A percentile compares a stretch with the other conserved stretches of the same genome.
Evolutionary conservation across 2,888 invertebrate genomes (phyloP).

Genomic region (Phaedon cochleariae): DNA sequence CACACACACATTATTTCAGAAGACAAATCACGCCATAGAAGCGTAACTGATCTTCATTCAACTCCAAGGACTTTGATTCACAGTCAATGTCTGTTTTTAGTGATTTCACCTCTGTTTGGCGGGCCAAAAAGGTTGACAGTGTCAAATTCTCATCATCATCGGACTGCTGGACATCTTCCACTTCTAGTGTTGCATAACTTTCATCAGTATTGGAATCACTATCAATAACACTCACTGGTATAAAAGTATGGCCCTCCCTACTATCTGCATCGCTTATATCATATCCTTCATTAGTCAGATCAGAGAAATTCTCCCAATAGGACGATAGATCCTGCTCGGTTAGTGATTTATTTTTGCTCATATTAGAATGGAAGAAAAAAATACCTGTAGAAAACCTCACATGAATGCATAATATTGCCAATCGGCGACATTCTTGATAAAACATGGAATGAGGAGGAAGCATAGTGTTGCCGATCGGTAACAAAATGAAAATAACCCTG

Average conservation of each 20-base stretch:
- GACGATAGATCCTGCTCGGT: neutral
- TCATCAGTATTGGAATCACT: neutral
- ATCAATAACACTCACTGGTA: neutral
- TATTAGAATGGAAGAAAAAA: neutral
- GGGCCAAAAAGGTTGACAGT: neutral
- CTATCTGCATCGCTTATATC: neutral
- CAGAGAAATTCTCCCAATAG: neutral
- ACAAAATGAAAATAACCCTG: conserved; percentile 10
- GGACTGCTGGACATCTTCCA: too few species aligned
- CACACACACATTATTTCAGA: neutral
- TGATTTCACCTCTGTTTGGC: neutral
- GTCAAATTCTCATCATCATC: too few species aligned
- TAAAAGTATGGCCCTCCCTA: neutral
- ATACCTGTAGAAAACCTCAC: neutral
- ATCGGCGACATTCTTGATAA: conserved; percentile 2
- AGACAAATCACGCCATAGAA: neutral
- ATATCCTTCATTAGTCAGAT: neutral
- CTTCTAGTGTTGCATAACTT: neutral
- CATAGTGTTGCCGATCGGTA: conserved; percentile 8
- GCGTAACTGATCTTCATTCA: neutral
- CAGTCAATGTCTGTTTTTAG: neutral
- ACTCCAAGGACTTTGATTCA: neutral
- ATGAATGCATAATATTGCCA: neutral
- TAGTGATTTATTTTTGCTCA: neutral
- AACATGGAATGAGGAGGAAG: conserved; percentile 4